Evolutionary conservation across 35 echinoderm and acorn worm genomes (phyloP).

Genomic region (Lytechinus variegatus): DNA sequence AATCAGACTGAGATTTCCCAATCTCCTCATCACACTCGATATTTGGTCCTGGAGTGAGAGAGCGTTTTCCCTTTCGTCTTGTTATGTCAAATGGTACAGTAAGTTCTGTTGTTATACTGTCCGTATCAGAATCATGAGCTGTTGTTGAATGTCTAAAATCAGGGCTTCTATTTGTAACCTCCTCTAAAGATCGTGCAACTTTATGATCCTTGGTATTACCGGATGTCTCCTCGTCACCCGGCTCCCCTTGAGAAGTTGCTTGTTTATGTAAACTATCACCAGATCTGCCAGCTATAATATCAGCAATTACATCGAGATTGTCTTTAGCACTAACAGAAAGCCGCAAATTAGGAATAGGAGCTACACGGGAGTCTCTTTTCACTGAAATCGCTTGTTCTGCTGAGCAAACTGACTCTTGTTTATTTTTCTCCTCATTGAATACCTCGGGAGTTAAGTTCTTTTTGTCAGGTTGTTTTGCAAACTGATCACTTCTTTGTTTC

Average conservation of each 20-base stretch:
- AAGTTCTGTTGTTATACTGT: slow-evolving; percentile 34
- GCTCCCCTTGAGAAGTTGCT: neutral
- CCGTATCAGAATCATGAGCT: slow-evolving; percentile 31
- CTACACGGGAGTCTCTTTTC: slow-evolving; percentile 10
- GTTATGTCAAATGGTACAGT: slow-evolving; percentile 13
- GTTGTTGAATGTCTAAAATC: neutral
- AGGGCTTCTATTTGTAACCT: neutral
- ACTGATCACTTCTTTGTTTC: slow-evolving; percentile 28
- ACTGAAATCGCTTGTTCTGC: neutral
- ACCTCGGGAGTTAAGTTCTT: slow-evolving; percentile 13
- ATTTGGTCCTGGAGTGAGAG: slow-evolving; percentile 11
- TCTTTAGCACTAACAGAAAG: slow-evolving; percentile 37
- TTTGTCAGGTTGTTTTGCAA: slow-evolving; percentile 9
- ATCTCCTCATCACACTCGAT: neutral
- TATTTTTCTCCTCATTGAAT: slow-evolving; percentile 41
- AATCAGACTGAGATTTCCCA: neutral
- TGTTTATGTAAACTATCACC: slow-evolving; percentile 30
- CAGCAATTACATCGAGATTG: slow-evolving; percentile 45
- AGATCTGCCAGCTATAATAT: slow-evolving; percentile 32
- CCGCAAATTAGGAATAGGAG: slow-evolving; percentile 47
- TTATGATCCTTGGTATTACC: slow-evolving; percentile 25
- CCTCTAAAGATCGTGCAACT: neutral
- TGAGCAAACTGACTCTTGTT: slow-evolving; percentile 49
- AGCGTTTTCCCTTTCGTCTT: neutral
- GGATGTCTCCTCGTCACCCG: neutral